Evolutionary conservation across 2,888 invertebrate species (phyloP).

Genomic region (Smittia aterrima): DNA sequence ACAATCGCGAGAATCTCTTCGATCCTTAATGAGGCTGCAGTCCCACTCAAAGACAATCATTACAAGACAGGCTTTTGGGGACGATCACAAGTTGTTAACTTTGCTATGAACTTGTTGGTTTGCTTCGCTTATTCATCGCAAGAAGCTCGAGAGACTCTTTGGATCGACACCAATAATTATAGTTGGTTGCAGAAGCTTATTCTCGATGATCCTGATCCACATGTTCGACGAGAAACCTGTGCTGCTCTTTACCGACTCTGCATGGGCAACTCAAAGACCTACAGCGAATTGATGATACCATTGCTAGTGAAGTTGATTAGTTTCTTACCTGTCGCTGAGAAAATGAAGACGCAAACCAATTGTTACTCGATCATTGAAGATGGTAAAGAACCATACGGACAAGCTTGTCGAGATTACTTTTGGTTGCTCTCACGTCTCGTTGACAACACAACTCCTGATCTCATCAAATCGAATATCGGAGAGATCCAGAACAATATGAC

Average conservation of each 20-base stretch:
- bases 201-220: slow-evolving; percentile 88
- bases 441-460: slow-evolving; percentile 78
- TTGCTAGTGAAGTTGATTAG: slow-evolving; percentile 77
- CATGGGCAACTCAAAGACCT: slow-evolving; percentile 61
- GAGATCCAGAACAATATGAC: slow-evolving; percentile 56
- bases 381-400: slow-evolving; percentile 92
- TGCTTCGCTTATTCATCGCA: slow-evolving; percentile 89
- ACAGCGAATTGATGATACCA: slow-evolving; percentile 69
- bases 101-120: slow-evolving; percentile 86
- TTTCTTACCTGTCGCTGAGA: slow-evolving; percentile 79
- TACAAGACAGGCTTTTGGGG: slow-evolving; percentile 93
- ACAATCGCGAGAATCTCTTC: slow-evolving; percentile 82
- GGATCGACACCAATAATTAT: slow-evolving; percentile 70
- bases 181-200: slow-evolving; percentile 82
- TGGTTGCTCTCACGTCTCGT: slow-evolving; percentile 87
- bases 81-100: slow-evolving; percentile 87
- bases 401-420: slow-evolving; percentile 92
- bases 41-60: slow-evolving; percentile 75
- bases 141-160: slow-evolving; percentile 72
- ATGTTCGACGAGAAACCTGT: slow-evolving; percentile 87
- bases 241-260: slow-evolving; percentile 88
- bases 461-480: slow-evolving; percentile 65
- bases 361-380: slow-evolving; percentile 59
- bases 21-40: slow-evolving; percentile 82
- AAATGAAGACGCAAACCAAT: slow-evolving; percentile 67